Percentiles rank a stretch among this genome's conserved stretches.
Evolutionary conservation across 2,888 invertebrate species (phyloP).

Genomic region (Selenia dentaria): DNA sequence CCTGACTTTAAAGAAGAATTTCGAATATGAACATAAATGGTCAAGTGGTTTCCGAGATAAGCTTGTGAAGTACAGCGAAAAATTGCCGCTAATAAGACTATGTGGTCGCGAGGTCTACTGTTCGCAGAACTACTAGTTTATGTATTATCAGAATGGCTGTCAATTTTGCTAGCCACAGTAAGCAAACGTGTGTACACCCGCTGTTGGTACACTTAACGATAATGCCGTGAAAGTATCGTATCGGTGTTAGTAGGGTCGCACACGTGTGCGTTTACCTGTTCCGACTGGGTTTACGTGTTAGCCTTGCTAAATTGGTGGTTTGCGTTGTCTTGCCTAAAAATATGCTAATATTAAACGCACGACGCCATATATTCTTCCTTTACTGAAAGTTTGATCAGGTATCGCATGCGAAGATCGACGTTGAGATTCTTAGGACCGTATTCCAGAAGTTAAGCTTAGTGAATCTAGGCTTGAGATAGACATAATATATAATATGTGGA

Average conservation of each 20-base stretch:
- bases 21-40: too few relatives aligned
- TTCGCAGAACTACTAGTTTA: too few relatives aligned
- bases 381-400: background rate
- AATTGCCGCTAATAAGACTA: too few relatives aligned
- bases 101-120: too few relatives aligned
- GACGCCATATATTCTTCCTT: background rate
- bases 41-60: too few relatives aligned
- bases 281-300: slow-evolving; percentile 11
- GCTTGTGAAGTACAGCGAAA: too few relatives aligned
- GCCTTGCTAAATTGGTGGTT: slow-evolving; percentile 16
- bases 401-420: background rate
- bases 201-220: slow-evolving; percentile 11
- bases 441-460: too few relatives aligned
- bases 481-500: too few relatives aligned
- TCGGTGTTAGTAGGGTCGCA: slow-evolving; percentile 23
- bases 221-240: slow-evolving; percentile 22
- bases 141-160: too few relatives aligned
- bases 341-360: background rate
- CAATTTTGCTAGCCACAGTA: background rate
- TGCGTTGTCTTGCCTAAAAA: background rate
- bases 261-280: slow-evolving; percentile 12
- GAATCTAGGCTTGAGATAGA: too few relatives aligned
- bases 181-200: slow-evolving; percentile 1
- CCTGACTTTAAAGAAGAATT: too few relatives aligned
- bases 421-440: too few relatives aligned